Conservation (phyloP, 1,140 invertebrate species). For the Hycleus cichorii region DNA sequence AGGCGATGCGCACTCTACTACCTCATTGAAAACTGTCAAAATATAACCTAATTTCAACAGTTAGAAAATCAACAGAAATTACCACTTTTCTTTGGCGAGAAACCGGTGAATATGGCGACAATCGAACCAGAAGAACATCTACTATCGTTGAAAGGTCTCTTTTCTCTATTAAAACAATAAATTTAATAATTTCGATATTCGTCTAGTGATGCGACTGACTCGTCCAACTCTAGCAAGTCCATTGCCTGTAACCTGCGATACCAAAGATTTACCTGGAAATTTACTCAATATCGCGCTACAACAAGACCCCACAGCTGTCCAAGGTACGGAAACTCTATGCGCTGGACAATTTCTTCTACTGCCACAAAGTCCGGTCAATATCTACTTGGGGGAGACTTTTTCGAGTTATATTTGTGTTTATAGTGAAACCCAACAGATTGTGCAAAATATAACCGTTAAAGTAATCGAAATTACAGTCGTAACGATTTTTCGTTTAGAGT, state of each 20-base stretch:
- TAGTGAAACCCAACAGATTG: slow-evolving; percentile 81
- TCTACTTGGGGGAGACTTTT: slow-evolving; percentile 88
- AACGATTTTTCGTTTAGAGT: too few species aligned
- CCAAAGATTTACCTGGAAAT: slow-evolving; percentile 74
- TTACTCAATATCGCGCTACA: slow-evolving; percentile 68
- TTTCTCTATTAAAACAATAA: neutral
- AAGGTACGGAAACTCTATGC: slow-evolving; percentile 72
- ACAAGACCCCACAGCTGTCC: slow-evolving; percentile 67
- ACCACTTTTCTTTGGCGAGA: too few species aligned
- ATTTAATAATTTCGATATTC: slow-evolving; percentile 3
- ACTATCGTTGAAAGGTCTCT: slow-evolving; percentile 33
- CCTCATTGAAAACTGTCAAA: too few species aligned
- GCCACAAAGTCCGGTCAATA: slow-evolving; percentile 90
- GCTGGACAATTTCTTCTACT: slow-evolving; percentile 83
- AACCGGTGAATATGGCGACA: neutral
- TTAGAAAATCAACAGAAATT: too few species aligned
- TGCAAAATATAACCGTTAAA: slow-evolving; percentile 77
- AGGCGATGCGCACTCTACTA: too few species aligned
- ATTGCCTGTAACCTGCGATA: slow-evolving; percentile 72
- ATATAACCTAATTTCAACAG: too few species aligned
- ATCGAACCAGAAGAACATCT: slow-evolving; percentile 36
- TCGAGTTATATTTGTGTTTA: slow-evolving; percentile 95
- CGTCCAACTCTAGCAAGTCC: slow-evolving; percentile 76
- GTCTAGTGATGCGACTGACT: slow-evolving; percentile 86
- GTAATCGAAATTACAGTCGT: slow-evolving; percentile 38